Base-by-base conservation (phyloP, 2,888 invertebrate genomes). In the Caenorhabditis sp. region DNA sequence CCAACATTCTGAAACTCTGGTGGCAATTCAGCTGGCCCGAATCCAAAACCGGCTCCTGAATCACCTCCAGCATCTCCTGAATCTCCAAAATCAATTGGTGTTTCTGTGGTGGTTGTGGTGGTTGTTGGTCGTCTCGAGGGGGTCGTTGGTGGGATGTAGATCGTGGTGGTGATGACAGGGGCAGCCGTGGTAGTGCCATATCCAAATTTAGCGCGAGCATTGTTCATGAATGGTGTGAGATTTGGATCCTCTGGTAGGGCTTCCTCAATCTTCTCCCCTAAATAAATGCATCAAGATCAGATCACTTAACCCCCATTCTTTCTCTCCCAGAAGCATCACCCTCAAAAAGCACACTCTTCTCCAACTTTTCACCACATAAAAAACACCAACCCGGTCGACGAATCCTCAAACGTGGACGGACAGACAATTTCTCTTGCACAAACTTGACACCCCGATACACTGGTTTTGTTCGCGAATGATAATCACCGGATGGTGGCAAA, bases 381-480 rank as follows among this genome's bases (percentile, higher is more conserved):
- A 62, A 62, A n/a, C 68, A 74, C 69, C 61, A 70, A 85, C 86
- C 84, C 27, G 85, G 86, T 68, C 81, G 67, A 59, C 85, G 76
- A 66, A 86, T 87, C 63, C 80, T 74, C 61, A 86, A 76, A 38
- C 85, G 77, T 38, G 86, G 86, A 61, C 86, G 76, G 65, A 83
- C 82, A 65, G 78, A 80, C 70, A 86, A 74, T 70, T 84, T 84
- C 70, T 85, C 80, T 56, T 82, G 79, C 38, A 65, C 66, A 66
- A 84, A 83, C 60, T 80, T 83, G 73, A 80, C 83, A 68, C 69
- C 79, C 62, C 70, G 77, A 59, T 70, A 69, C 61, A 67, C 71
- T 21, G 77, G 77, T 54, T 75, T 76, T 5, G 80, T 78, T 43
- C 83, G 70, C 52, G 77, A 80, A 66, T 79, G 78, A 63, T 85